These are phyloP conservation scores for Agapornis canus DNA, from an alignment of 2,797 vertebrate species.

Conservation along the genomic window DNA sequence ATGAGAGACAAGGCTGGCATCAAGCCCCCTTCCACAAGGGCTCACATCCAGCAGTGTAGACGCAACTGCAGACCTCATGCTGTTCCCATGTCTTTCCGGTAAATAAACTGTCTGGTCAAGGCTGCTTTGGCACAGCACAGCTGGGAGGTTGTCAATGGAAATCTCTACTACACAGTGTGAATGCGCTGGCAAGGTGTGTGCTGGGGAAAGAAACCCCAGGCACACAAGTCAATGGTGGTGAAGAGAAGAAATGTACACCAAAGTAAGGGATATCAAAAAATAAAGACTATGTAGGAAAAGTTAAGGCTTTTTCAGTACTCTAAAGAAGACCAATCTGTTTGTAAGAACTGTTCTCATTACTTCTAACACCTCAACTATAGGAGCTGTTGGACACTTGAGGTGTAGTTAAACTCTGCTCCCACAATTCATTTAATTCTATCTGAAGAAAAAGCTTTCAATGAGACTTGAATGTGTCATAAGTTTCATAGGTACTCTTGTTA, in stretches of 20 bases:
- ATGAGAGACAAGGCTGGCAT: not conserved
- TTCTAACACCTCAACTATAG: not conserved
- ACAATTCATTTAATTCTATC: not conserved
- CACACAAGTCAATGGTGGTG: not conserved
- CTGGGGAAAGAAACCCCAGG: not conserved
- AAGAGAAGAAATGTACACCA: not conserved
- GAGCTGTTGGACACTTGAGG: not conserved
- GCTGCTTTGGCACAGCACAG: not conserved
- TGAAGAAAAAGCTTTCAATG: not conserved
- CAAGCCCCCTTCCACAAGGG: not conserved
- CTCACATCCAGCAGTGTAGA: not conserved
- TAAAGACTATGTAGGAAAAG: not conserved
- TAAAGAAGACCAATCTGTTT: not conserved
- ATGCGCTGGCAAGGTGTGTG: rapidly evolving
- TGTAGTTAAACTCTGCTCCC: not conserved
- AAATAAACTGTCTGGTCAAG: not conserved
- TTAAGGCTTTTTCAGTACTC: not conserved
- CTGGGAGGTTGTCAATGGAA: not conserved
- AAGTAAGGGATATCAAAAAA: not conserved
- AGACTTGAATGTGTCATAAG: not conserved
- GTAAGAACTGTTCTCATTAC: not conserved
- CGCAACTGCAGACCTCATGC: not conserved
- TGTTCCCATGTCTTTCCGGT: not conserved
- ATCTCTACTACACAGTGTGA: not conserved
- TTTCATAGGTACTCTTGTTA: not conserved